Base-by-base conservation (phyloP, 2,113 vertebrate species). In the Struthidea cinerea region DNA sequence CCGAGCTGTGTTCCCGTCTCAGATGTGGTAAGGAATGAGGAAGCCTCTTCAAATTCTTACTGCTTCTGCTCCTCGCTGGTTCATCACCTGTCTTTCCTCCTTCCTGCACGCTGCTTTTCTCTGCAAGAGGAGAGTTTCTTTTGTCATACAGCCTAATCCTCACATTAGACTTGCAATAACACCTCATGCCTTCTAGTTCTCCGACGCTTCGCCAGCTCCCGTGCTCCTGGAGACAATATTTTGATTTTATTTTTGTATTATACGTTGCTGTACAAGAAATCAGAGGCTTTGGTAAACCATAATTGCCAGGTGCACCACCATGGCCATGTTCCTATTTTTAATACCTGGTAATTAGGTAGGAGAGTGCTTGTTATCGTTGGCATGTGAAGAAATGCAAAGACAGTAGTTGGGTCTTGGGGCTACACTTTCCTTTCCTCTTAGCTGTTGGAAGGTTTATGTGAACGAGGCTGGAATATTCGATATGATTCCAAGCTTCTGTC, bases 151-250 rank as follows among this genome's bases (percentile, higher is more conserved):
- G 53, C 32, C 85, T 84, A 65, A 57, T 74, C 57, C 24, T 49
- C 35, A 57, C 32, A 5, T 46, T 71, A 4, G 28, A 35, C 63
- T 71, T 82, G 65, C 27, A 64, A 49, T 79, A 87, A 8, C 44
- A 53, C 11, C 0, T 0, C 11, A 1, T 93, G 26, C 33, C 24
- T 75, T 78, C 42, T 53, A 44, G 11, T 76, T 79, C 55, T 73
- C 46, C 0, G 0, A 7, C 2, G 16, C 59, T 67, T 70, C 0
- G 0, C 2, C 13, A 71, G 50, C 32, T 61, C 35, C 63, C 2
- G 1, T 69, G 74, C 44, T 76, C 61, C 47, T 41, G 52, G 47
- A 68, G 56, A 8, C 82, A 90, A 71, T 44, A 39, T 24, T 86
- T 67, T 49, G 64, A 3, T 74, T 93, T 83, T 59, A 11, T 63